Conservation (phyloP, 2,797 vertebrate genomes). For the Bovichtus variegatus region DNA sequence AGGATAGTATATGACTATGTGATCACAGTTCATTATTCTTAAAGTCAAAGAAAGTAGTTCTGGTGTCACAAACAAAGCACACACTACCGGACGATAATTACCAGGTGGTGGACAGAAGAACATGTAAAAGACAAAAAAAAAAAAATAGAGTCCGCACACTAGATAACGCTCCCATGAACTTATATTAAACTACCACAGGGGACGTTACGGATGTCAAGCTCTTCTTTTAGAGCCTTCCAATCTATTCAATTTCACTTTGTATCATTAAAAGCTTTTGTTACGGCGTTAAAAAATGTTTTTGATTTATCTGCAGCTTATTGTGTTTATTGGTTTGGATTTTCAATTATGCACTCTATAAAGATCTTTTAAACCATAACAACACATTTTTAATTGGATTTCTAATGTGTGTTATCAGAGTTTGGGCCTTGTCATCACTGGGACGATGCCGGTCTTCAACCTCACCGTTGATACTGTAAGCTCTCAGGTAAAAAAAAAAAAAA, state of each 20-base stretch:
- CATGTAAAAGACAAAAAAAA: no score
- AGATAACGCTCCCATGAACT: no score
- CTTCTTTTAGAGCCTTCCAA: not conserved
- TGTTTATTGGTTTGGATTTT: not conserved
- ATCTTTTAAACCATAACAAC: not conserved
- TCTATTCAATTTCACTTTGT: not conserved
- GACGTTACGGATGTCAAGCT: no score
- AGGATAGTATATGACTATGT: not conserved
- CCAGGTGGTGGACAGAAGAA: no score
- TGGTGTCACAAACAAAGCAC: not conserved
- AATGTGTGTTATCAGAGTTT: slow-evolving; percentile 85
- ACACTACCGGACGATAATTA: no score
- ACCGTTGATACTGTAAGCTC: slow-evolving; percentile 88
- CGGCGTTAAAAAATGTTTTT: no score
- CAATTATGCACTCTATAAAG: not conserved
- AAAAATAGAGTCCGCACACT: no score
- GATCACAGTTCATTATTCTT: not conserved
- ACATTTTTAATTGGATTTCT: not conserved
- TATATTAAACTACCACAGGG: no score
- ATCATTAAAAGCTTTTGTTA: no score
- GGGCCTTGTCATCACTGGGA: slow-evolving; percentile 96
- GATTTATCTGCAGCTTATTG: not conserved
- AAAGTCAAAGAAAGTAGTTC: not conserved
- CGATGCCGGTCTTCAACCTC: slow-evolving; percentile 97
- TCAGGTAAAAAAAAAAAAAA: slow-evolving; percentile 82